A percentile compares a stretch with the other conserved stretches of the same genome.
These are phyloP conservation scores for Gambusia holbrooki DNA, from an alignment of 2,113 vertebrate species.

Conservation along the genomic window DNA sequence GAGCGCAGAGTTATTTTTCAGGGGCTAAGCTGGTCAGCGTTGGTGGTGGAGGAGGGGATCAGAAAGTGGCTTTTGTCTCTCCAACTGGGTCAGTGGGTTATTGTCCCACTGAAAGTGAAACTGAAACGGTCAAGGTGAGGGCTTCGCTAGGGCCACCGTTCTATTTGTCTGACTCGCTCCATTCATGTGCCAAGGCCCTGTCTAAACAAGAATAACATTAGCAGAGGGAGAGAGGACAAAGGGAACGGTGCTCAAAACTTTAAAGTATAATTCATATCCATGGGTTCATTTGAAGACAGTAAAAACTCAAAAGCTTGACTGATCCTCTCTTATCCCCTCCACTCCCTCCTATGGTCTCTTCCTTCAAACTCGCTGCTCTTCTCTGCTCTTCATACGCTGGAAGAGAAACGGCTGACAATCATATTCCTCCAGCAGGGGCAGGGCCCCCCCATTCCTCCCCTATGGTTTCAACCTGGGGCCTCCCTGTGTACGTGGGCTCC, in stretches of 20 bases:
- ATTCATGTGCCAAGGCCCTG: constrained; percentile 57
- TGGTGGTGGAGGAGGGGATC: constrained; percentile 46
- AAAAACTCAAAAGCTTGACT: constrained; percentile 15
- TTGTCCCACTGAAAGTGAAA: constrained; percentile 47
- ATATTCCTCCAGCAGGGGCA: constrained; percentile 70
- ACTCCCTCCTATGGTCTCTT: background rate
- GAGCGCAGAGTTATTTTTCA: constrained; percentile 5
- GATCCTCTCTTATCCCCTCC: background rate
- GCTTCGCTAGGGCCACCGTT: constrained; percentile 31
- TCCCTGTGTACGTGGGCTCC: constrained; percentile 71
- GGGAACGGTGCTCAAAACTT: constrained; percentile 4
- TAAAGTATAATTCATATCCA: background rate
- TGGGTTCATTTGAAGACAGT: constrained; percentile 16
- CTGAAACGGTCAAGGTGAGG: constrained; percentile 52
- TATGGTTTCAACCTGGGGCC: constrained; percentile 72
- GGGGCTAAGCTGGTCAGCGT: constrained; percentile 46
- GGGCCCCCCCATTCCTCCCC: constrained; percentile 57
- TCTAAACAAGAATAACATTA: constrained; percentile 74
- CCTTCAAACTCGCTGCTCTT: constrained; percentile 13
- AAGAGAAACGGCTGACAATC: constrained; percentile 80
- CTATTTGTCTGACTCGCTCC: constrained; percentile 43
- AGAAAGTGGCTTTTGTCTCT: constrained; percentile 53
- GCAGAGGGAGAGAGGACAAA: constrained; percentile 7
- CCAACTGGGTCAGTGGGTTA: constrained; percentile 77
- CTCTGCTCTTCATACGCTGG: constrained; percentile 69